Evolutionary conservation across 2,888 invertebrate species (phyloP), one percentile per base, ranked within the genome.

Genomic region (Eulithis testata): DNA sequence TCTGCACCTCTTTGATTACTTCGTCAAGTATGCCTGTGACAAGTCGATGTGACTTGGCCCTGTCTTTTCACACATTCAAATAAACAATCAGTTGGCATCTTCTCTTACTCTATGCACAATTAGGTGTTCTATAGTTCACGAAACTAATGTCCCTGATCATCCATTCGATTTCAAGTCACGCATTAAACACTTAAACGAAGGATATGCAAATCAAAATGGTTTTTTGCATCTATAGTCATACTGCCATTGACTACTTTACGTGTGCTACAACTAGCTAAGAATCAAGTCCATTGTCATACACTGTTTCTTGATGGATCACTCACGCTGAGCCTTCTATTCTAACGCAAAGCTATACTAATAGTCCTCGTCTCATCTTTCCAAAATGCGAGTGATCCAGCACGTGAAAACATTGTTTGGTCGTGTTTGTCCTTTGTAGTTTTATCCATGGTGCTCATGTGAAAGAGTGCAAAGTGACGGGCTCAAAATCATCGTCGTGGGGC

Each of bases 401-500:
- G n/a, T 49, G 21, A 47, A 66, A 59, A 61, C 51, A 53, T 60
- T 40, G 63, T 61, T 57, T 60, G 47, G 50, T 60, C 50, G 55
- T 63, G 45, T 56, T 59, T 52, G 11, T 67, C 21, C 56, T 9
- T 52, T 59, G 58, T 44, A 63, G 50, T 50, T 9, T 52, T 49
- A 31, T 60, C 43, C 8, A 27, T 63, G 27, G 51, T 45, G 47
- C 81, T 86, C 81, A 91, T 47, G 91, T 93, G 75, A 92, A 93
- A n/a, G 94, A 87, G 77, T 94, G 94, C 44, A 94, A 75, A 0
- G 93, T 91, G 72, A 94, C 93, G 0, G 94, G 93, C 76, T 95
- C 95, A 74, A 94, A 93, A 84, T 95, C 95, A 77, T 95, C 95
- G 27, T 66, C 62, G 51, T 59, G 66, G 87, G 79, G 94, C 85